Base-by-base conservation (phyloP, 2,888 invertebrate species). In the Apamea crenata region DNA sequence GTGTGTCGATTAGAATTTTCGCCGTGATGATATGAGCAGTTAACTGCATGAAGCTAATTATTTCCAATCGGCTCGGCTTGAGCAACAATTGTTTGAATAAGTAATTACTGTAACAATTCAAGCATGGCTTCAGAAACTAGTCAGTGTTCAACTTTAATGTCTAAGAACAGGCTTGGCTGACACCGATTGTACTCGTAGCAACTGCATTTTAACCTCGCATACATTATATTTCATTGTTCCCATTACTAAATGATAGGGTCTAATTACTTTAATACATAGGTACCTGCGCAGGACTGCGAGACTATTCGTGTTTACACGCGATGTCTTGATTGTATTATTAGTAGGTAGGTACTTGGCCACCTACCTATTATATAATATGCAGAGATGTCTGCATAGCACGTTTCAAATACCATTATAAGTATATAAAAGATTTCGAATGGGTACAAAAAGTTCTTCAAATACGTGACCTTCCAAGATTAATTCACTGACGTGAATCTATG, bases 211-310 rank as follows among this genome's bases (percentile, higher is more conserved):
- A 93, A 93, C 91, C 90, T 92, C 89, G 93, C 93, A 93, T 93
- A 92, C 90, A 93, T 93, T 93, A 94, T 92, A 92, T 93, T 95
- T 93, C 94, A 94, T 94, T 95, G 94, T 96, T 94, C 93, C 93
- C 92, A 95, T 96, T 95, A 94, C 95, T 92, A 94, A 94, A 94
- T 92, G 93, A 95, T 94, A 94, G 95, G 94, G 93, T 95, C 95
- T 96, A 95, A 95, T 96, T 95, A 92, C 92, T 92, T 91, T 94
- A 93, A 94, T 94, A 47, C 77, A 29, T 25, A 47, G 36, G 36
- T 65, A 50, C 32, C 87, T 91, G 91, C 91, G 91, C 56, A n/a
- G n/a, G n/a, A n/a, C n/a, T 91, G 89, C 91, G 80, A 89, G 87
- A 84, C 81, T 79, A 89, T 90, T 92, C 89, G 91, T 91, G 91